phyloP scores from a whole-genome alignment of 2,888 invertebrate genomes.

The Acanthococcus lagerstroemiae region DNA sequence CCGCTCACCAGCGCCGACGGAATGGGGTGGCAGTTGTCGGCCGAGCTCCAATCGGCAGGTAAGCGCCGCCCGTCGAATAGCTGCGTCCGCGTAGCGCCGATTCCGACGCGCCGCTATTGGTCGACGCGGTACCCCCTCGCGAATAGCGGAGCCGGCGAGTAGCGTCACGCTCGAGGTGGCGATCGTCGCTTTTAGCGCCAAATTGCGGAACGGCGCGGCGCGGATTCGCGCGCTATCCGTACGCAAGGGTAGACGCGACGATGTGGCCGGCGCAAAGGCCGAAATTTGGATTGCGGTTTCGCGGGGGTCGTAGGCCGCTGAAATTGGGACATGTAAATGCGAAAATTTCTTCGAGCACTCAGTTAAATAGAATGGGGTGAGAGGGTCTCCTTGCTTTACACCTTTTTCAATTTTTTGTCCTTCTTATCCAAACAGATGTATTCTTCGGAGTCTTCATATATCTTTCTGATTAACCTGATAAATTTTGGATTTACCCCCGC shows the following conservation, averaged over 20 bases:
- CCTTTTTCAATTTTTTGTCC: too few relatives aligned
- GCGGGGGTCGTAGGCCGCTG: neutral
- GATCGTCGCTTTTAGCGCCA: too few relatives aligned
- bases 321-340: too few relatives aligned
- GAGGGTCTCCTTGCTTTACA: too few relatives aligned
- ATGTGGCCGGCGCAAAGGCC: neutral
- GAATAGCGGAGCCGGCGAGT: neutral
- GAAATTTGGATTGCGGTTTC: neutral
- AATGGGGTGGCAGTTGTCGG: neutral
- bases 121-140: neutral
- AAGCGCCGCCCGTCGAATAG: slow-evolving; percentile 22
- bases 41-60: slow-evolving; percentile 23
- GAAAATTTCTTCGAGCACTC: too few relatives aligned
- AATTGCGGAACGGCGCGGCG: neutral
- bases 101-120: slow-evolving; percentile 16
- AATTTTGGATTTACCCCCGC: too few relatives aligned
- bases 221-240: neutral
- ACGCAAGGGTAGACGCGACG: neutral
- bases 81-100: neutral
- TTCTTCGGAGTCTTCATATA: too few relatives aligned
- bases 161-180: too few relatives aligned
- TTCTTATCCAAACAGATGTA: too few relatives aligned
- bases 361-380: too few relatives aligned
- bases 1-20: neutral
- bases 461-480: too few relatives aligned